Conservation (phyloP, 2,797 vertebrate species). For the Huso huso region DNA sequence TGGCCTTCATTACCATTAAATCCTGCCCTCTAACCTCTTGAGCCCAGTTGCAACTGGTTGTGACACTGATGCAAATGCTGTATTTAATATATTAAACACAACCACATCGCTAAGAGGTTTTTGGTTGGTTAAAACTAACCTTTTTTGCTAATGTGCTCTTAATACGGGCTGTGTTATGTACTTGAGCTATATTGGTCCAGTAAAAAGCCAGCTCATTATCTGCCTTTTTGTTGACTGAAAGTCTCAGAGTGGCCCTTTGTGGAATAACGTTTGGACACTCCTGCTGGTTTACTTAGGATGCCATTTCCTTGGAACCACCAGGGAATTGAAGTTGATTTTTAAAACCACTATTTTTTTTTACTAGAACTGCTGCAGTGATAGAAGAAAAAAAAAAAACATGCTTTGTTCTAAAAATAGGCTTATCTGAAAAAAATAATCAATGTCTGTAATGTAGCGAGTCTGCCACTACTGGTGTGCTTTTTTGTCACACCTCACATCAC, state of each 20-base stretch:
- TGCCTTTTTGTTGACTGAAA: slow-evolving; percentile 20
- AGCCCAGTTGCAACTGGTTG: too few species aligned
- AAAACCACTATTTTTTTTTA: not conserved
- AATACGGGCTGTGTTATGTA: too few species aligned
- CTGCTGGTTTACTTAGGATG: not conserved
- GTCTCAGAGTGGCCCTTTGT: not conserved
- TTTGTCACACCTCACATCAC: not conserved
- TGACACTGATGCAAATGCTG: too few species aligned
- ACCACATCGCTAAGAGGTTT: too few species aligned
- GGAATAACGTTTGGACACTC: not conserved
- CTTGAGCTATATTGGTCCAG: too few species aligned
- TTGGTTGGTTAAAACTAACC: too few species aligned
- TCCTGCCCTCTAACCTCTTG: too few species aligned
- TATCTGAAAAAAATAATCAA: slow-evolving; percentile 2
- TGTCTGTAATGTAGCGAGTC: not conserved
- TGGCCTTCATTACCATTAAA: too few species aligned
- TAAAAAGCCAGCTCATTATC: too few species aligned
- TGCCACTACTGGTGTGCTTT: not conserved
- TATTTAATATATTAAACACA: too few species aligned
- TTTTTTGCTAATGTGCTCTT: too few species aligned
- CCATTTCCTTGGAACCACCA: not conserved
- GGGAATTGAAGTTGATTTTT: not conserved
- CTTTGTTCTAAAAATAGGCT: slow-evolving; percentile 1
- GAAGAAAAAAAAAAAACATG: not conserved
- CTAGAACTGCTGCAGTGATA: not conserved